Conservation (phyloP, 2,888 invertebrate genomes). For the Hirtodrosophila cameraria region DNA sequence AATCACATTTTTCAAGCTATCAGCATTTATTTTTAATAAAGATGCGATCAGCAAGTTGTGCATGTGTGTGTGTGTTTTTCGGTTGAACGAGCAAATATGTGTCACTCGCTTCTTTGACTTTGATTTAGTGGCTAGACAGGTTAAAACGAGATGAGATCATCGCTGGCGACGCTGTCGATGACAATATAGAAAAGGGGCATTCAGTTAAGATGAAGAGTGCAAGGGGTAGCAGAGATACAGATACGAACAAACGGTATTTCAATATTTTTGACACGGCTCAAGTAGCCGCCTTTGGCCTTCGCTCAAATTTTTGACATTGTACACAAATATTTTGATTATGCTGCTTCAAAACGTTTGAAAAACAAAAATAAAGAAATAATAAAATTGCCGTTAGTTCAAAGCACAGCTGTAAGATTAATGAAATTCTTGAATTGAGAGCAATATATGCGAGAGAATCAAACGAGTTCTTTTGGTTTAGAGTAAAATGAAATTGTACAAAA, state of each 20-base stretch:
- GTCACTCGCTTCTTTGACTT: conserved; percentile 75
- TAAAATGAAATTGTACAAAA: not conserved
- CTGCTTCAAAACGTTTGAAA: conserved; percentile 1
- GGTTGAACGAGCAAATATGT: conserved; percentile 60
- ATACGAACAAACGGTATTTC: conserved; percentile 30
- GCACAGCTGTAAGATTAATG: not conserved
- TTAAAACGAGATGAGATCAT: conserved; percentile 75
- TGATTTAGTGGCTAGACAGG: conserved; percentile 79
- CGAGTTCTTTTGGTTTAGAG: not conserved
- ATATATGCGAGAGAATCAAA: not conserved
- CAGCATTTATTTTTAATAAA: conserved; percentile 75
- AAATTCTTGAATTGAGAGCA: conserved; percentile 4
- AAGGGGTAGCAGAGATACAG: conserved; percentile 4
- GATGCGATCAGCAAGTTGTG: conserved; percentile 61
- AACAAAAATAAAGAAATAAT: conserved; percentile 11
- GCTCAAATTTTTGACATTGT: conserved; percentile 53
- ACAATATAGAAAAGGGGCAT: no score
- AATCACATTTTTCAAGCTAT: conserved; percentile 59
- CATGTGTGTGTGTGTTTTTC: conserved; percentile 36
- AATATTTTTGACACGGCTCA: conserved; percentile 20
- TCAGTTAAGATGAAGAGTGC: not conserved
- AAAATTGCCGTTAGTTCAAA: conserved; percentile 36
- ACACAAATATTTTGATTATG: conserved; percentile 60
- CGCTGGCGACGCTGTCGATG: conserved; percentile 43
- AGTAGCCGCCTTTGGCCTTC: conserved; percentile 47